Conservation (phyloP, 1,140 invertebrate genomes). For the Phthorimaea operculella region DNA sequence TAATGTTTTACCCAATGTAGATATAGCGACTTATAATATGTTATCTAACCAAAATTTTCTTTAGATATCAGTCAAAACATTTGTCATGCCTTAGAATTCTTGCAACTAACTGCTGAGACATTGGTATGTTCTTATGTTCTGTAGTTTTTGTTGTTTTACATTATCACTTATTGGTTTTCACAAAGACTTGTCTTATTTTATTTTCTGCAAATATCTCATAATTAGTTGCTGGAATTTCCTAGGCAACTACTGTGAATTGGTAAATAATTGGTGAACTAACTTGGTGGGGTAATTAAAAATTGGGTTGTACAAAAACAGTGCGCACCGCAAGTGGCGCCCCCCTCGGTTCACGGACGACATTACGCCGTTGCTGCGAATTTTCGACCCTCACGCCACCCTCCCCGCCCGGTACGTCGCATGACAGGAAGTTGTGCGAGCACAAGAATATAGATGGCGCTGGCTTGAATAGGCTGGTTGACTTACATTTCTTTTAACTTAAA, state of each 20-base stretch:
- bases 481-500: slow-evolving; percentile 5
- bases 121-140: too few relatives aligned
- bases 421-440: slow-evolving; percentile 26
- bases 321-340: slow-evolving; percentile 76
- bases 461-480: not conserved
- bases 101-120: too few relatives aligned
- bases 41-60: too few relatives aligned
- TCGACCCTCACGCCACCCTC: slow-evolving; percentile 72
- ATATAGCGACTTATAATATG: too few relatives aligned
- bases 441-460: slow-evolving; percentile 51
- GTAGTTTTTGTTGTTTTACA: too few relatives aligned
- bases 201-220: too few relatives aligned
- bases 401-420: slow-evolving; percentile 63
- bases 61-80: too few relatives aligned
- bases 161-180: too few relatives aligned
- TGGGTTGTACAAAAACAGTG: slow-evolving; percentile 63
- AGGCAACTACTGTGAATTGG: not conserved
- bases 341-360: slow-evolving; percentile 79
- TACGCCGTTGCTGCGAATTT: slow-evolving; percentile 77
- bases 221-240: too few relatives aligned
- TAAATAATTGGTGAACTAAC: slow-evolving; percentile 6
- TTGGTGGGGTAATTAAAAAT: slow-evolving; percentile 33
- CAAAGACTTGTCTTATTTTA: too few relatives aligned
- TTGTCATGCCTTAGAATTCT: too few relatives aligned
- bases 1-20: too few relatives aligned